Conservation (phyloP, 2,888 invertebrate species). For the Phrixothrix hirtus region DNA sequence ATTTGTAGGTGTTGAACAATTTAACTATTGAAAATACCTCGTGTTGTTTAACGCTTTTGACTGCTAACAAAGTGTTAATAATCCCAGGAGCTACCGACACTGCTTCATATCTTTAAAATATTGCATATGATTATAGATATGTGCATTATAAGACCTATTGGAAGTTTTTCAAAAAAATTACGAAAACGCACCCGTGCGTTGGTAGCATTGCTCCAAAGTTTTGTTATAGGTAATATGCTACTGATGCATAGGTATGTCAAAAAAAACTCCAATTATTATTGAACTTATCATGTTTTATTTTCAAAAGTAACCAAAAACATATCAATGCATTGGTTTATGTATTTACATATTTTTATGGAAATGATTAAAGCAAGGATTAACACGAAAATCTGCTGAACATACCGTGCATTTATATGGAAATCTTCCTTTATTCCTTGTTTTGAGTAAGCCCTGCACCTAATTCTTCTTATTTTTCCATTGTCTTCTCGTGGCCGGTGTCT, state of each 20-base stretch:
- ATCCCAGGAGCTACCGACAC: background rate
- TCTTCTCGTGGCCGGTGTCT: background rate
- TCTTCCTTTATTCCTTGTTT: background rate
- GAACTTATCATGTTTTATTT: background rate
- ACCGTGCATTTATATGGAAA: background rate
- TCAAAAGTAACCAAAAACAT: background rate
- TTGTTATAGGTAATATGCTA: no score
- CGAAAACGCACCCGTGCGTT: background rate
- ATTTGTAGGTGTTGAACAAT: no score
- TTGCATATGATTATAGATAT: background rate
- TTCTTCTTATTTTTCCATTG: constrained; percentile 1
- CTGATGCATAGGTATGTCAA: no score
- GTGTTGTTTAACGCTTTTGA: no score
- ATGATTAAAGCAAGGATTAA: constrained; percentile 1
- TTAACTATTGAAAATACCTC: no score
- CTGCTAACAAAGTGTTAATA: no score
- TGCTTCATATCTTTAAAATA: background rate
- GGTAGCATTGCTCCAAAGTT: no score
- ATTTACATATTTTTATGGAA: constrained; percentile 1
- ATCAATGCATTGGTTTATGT: background rate
- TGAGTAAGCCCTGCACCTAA: background rate
- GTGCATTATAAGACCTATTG: background rate
- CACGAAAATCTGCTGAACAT: constrained; percentile 3
- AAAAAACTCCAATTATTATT: no score
- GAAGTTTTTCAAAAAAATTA: background rate